These are phyloP conservation scores for Propithecus perrieri DNA, from an alignment of 2,797 vertebrate genomes.

Conservation along the genomic window DNA sequence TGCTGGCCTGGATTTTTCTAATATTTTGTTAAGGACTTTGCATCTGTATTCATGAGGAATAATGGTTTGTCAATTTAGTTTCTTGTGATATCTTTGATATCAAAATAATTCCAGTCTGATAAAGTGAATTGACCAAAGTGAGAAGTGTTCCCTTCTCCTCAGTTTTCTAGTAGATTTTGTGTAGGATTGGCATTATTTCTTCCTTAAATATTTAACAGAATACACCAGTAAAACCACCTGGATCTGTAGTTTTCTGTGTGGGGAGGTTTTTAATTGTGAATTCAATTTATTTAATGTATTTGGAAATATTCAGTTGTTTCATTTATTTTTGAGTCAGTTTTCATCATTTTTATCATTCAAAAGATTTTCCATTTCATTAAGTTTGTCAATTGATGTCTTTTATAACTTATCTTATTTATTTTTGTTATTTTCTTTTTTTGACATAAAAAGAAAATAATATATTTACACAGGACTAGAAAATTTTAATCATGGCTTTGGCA, in stretches of 20 bases:
- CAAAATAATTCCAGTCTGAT: background rate
- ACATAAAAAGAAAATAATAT: too few relatives aligned
- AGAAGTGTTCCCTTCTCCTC: background rate
- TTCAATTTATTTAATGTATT: background rate
- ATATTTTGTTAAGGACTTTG: background rate
- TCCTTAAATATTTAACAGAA: slow-evolving; percentile 23
- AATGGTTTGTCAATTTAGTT: background rate
- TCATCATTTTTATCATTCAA: background rate
- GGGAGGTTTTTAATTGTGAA: background rate
- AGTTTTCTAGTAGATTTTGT: background rate
- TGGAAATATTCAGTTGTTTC: background rate
- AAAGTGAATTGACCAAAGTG: background rate
- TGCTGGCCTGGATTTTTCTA: background rate
- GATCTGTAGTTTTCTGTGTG: background rate
- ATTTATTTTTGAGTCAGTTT: slow-evolving; percentile 6
- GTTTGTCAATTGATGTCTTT: background rate
- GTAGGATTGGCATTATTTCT: background rate
- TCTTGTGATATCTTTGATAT: background rate
- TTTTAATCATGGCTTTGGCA: background rate
- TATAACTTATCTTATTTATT: background rate
- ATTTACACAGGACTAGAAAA: background rate
- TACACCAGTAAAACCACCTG: background rate
- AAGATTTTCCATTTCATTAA: background rate
- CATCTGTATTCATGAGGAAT: background rate
- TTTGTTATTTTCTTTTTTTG: background rate